Conservation (phyloP, 2,113 vertebrate genomes). For the Petromus typicus region DNA sequence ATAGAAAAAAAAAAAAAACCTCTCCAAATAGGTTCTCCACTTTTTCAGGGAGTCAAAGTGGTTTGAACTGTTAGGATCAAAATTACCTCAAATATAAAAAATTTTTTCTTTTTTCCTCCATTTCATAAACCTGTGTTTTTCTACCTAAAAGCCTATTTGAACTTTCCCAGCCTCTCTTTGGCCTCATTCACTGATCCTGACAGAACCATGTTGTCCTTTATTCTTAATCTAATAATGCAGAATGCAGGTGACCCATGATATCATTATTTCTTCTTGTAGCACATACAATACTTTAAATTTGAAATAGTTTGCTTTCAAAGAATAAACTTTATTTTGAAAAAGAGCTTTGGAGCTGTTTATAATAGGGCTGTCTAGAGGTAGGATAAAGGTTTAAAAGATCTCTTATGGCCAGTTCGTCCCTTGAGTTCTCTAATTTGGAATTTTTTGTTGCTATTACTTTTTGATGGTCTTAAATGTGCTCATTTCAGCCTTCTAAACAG, state of each 20-base stretch:
- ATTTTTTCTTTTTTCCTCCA: conserved; percentile 6
- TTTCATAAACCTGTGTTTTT: conserved; percentile 9
- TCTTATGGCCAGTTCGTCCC: not conserved
- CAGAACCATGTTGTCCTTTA: not conserved
- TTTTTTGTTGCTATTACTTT: conserved; percentile 12
- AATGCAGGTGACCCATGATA: not conserved
- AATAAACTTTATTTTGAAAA: not conserved
- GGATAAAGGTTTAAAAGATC: not conserved
- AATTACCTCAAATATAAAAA: not conserved
- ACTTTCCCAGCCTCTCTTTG: not conserved
- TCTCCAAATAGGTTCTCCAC: not conserved
- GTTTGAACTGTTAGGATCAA: not conserved
- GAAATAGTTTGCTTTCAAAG: not conserved
- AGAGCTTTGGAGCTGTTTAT: conserved; percentile 8
- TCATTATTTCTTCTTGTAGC: not conserved
- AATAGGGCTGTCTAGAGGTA: not conserved
- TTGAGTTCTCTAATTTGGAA: not conserved
- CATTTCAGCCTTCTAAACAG: not conserved
- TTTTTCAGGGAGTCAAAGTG: not conserved
- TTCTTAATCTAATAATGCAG: not conserved
- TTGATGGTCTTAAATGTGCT: not conserved
- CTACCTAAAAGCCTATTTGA: not conserved
- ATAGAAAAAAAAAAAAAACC: not conserved
- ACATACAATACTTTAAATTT: not conserved
- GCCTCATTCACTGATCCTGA: not conserved